Conservation (phyloP, 2,113 vertebrate genomes). For the Rhodinocichla rosea region DNA sequence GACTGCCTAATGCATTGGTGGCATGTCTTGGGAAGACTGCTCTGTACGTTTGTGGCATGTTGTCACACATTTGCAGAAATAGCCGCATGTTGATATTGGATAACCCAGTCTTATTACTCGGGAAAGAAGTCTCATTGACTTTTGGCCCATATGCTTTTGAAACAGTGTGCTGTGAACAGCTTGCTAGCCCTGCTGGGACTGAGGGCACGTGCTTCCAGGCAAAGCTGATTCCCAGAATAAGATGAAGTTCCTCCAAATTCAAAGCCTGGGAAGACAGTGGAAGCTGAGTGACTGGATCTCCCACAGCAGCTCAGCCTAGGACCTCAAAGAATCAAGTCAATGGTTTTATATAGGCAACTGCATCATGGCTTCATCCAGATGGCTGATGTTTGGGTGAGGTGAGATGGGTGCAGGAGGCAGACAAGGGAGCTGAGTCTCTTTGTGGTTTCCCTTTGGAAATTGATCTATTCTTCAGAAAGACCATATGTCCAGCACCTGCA, state of each 20-base stretch:
- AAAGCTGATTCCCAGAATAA: background rate
- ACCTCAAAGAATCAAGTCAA: background rate
- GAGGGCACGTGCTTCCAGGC: background rate
- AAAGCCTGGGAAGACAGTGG: background rate
- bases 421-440: background rate
- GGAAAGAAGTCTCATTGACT: background rate
- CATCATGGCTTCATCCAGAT: background rate
- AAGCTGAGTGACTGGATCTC: background rate
- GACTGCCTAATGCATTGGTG: constrained; percentile 32
- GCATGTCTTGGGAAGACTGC: constrained; percentile 17
- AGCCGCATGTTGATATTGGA: constrained; percentile 29
- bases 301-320: background rate
- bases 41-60: constrained; percentile 7
- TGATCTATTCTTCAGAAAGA: background rate
- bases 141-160: background rate
- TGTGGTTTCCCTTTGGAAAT: background rate
- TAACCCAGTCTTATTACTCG: background rate
- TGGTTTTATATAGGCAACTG: background rate
- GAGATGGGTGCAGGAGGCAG: background rate
- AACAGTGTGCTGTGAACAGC: background rate
- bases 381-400: background rate
- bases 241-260: background rate
- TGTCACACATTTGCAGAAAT: constrained; percentile 18
- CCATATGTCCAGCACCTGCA: background rate
- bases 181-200: background rate